These are phyloP conservation scores for Tragelaphus buxtoni DNA, from an alignment of 2,113 vertebrate species.

Conservation along the genomic window DNA sequence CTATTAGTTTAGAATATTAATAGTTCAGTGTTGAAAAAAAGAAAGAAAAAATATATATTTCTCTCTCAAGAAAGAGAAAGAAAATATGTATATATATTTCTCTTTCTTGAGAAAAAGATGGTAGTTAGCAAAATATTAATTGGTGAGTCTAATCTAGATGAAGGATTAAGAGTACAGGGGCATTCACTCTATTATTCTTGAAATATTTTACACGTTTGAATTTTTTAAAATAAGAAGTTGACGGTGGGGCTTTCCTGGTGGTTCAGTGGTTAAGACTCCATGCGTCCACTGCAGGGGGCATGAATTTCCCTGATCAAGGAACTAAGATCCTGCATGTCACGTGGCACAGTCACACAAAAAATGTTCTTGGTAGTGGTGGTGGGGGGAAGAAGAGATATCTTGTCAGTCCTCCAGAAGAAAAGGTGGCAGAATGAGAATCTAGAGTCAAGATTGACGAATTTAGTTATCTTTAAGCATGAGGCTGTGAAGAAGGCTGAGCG, in stretches of 20 bases:
- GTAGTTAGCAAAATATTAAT: not conserved
- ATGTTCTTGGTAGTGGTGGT: not conserved
- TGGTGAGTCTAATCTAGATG: not conserved
- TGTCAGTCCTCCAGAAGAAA: not conserved
- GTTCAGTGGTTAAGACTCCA: not conserved
- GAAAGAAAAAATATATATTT: not conserved
- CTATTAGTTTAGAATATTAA: not conserved
- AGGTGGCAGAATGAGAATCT: not conserved
- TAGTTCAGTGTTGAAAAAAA: not conserved
- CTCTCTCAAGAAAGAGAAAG: not conserved
- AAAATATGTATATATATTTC: not conserved
- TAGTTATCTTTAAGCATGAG: not conserved
- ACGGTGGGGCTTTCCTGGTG: not conserved
- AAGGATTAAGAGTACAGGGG: not conserved
- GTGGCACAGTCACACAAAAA: not conserved
- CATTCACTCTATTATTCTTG: not conserved
- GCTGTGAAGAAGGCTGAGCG: no score
- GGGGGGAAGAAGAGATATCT: not conserved
- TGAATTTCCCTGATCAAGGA: not conserved
- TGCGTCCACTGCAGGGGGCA: not conserved
- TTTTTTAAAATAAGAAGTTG: not conserved
- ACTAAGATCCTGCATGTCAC: not conserved
- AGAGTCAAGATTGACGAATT: not conserved
- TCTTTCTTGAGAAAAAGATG: not conserved
- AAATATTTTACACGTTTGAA: not conserved